phyloP scores from a whole-genome alignment of 2,113 vertebrate species.

The Hippopotamus amphibius region DNA sequence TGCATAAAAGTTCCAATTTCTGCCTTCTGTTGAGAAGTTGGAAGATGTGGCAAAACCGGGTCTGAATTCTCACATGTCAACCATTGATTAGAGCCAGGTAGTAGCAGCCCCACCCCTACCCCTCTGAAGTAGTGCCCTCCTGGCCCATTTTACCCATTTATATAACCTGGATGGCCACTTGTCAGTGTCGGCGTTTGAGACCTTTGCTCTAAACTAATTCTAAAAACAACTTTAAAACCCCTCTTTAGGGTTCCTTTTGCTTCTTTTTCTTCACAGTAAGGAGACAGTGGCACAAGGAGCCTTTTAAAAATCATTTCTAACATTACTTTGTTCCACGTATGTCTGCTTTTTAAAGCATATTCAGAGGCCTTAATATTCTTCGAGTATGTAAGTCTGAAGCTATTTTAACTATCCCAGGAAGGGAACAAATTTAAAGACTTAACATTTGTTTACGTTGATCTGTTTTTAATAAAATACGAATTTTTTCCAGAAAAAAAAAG shows the following conservation, averaged over 20 bases:
- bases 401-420: constrained; percentile 12
- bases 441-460: constrained; percentile 2
- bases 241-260: constrained; percentile 13
- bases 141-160: neutral
- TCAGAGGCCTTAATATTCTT: neutral
- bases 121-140: neutral
- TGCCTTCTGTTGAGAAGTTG: neutral
- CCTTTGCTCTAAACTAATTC: neutral
- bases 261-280: neutral
- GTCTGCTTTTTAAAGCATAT: neutral
- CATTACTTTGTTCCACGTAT: neutral
- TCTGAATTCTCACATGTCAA: neutral
- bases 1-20: neutral
- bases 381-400: neutral
- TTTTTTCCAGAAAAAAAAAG: neutral
- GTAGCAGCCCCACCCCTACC: neutral
- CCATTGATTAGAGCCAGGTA: neutral
- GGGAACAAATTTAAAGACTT: constrained; percentile 50
- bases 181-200: neutral
- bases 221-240: neutral
- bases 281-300: neutral
- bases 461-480: constrained; percentile 40
- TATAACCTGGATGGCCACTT: neutral
- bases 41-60: neutral
- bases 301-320: neutral